These are phyloP conservation scores for Philonicus albiceps DNA, from an alignment of 2,888 invertebrate species.

Conservation along the genomic window DNA sequence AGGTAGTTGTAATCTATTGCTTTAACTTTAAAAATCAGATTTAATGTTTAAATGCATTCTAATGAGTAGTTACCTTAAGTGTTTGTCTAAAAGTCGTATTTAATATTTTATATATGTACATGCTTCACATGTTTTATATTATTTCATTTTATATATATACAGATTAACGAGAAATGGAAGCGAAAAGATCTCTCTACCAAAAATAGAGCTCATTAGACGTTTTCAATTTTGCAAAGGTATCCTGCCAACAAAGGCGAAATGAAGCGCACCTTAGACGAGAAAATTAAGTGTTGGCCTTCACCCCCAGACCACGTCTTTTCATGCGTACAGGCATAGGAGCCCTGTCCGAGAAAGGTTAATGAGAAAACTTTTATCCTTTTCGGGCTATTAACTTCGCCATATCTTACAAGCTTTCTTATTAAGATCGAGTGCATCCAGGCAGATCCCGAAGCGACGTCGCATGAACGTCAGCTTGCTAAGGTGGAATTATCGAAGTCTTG, in stretches of 20 bases:
- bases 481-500: conserved; percentile 33
- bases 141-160: too few relatives aligned
- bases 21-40: too few relatives aligned
- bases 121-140: too few relatives aligned
- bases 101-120: too few relatives aligned
- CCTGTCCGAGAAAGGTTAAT: conserved; percentile 54
- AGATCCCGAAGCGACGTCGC: conserved; percentile 2
- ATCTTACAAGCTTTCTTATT: conserved; percentile 41
- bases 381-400: conserved; percentile 49
- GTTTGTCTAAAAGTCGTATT: too few relatives aligned
- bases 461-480: conserved; percentile 1
- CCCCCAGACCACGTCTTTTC: neutral
- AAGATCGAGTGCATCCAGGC: conserved; percentile 42
- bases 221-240: conserved; percentile 25
- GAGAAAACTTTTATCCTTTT: conserved; percentile 61
- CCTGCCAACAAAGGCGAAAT: neutral
- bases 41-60: too few relatives aligned
- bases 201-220: neutral
- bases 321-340: neutral
- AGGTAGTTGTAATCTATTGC: too few relatives aligned
- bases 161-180: neutral
- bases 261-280: conserved; percentile 7
- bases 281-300: conserved; percentile 1
- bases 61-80: too few relatives aligned
- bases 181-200: neutral